Evolutionary conservation across 2,797 vertebrate species (phyloP).

Genomic region (Xenops minutus): DNA sequence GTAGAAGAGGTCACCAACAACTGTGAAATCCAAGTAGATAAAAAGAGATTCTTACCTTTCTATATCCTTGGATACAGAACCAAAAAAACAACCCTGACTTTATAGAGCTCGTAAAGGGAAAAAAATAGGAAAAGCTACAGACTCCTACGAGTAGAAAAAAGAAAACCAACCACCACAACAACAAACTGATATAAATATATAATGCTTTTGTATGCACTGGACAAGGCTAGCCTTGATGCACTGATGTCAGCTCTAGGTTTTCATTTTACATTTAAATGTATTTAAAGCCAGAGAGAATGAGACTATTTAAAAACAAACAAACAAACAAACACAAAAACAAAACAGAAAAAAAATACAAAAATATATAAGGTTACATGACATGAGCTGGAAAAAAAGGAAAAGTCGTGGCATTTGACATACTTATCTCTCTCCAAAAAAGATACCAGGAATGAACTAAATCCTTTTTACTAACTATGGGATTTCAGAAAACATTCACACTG

Average conservation of each 20-base stretch:
- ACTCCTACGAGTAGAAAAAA: neutral
- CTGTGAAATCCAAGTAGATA: slow-evolving; percentile 11
- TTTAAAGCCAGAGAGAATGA: neutral
- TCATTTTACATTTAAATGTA: neutral
- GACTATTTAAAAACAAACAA: neutral
- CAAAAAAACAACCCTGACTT: neutral
- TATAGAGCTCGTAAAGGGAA: neutral
- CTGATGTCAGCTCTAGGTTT: neutral
- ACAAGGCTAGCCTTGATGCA: neutral
- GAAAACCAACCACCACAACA: neutral
- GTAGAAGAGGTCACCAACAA: neutral
- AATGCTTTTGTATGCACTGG: neutral
- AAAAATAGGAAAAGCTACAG: neutral
- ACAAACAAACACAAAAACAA: neutral
- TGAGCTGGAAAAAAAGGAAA: neutral
- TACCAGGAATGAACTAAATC: neutral
- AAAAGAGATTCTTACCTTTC: neutral
- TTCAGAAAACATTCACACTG: neutral
- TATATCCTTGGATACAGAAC: neutral
- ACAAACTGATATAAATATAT: neutral
- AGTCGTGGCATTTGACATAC: neutral
- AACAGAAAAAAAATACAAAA: neutral
- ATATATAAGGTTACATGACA: neutral
- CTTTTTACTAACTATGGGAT: neutral
- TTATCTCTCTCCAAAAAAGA: neutral